Evolutionary conservation across 2,888 invertebrate species (phyloP).

Genomic region (Papilio gigon): DNA sequence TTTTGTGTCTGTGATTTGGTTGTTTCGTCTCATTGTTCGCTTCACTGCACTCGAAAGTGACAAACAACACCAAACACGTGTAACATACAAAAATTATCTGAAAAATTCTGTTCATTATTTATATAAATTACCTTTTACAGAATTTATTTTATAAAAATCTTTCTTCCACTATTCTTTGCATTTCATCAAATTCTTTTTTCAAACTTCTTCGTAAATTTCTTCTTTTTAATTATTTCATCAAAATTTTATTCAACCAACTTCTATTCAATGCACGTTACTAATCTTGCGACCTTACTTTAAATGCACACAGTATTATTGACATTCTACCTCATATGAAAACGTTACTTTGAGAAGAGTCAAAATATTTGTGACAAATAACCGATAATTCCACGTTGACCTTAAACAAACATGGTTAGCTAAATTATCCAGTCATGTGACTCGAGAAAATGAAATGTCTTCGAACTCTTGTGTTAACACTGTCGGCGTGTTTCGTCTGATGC

Average conservation of each 20-base stretch:
- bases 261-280: not conserved
- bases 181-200: not conserved
- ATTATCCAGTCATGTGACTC: constrained; percentile 31
- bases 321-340: not conserved
- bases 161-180: not conserved
- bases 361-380: constrained; percentile 28
- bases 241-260: not conserved
- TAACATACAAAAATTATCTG: constrained; percentile 56
- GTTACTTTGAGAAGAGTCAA: not conserved
- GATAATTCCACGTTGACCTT: constrained; percentile 37
- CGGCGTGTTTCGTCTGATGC: not conserved
- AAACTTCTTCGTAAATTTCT: not conserved
- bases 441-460: constrained; percentile 19
- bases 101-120: constrained; percentile 41
- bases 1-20: constrained; percentile 52
- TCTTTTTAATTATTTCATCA: not conserved
- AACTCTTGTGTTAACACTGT: not conserved
- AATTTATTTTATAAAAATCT: not conserved
- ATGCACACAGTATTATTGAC: not conserved
- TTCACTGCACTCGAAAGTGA: constrained; percentile 57
- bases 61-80: constrained; percentile 55
- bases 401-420: constrained; percentile 3
- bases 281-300: not conserved
- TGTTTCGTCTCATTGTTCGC: constrained; percentile 53
- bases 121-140: not conserved